phyloP scores from a whole-genome alignment of 2,888 invertebrate species.

The Silvanus unidentatus region DNA sequence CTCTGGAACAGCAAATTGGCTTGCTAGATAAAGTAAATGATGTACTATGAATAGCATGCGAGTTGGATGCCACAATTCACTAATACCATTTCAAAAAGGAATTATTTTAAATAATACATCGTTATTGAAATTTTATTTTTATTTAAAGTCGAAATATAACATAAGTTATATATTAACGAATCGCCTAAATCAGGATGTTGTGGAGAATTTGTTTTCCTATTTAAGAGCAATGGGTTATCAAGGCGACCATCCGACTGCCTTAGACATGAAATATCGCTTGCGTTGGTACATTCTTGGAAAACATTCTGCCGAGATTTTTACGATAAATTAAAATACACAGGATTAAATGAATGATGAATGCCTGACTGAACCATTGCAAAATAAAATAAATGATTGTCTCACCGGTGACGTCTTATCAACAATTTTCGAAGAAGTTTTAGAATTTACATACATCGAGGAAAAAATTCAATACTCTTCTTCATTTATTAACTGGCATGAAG shows the following conservation, averaged over 20 bases:
- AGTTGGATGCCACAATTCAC: slow-evolving; percentile 20
- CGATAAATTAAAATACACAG: slow-evolving; percentile 11
- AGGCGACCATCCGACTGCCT: slow-evolving; percentile 25
- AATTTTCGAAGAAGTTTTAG: too few relatives aligned
- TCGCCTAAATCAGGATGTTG: slow-evolving; percentile 20
- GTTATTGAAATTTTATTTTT: slow-evolving; percentile 8
- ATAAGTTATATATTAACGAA: slow-evolving; percentile 21
- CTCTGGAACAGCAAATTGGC: neutral
- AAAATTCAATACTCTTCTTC: too few relatives aligned
- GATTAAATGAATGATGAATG: too few relatives aligned
- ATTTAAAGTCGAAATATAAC: slow-evolving; percentile 15
- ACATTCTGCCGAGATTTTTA: slow-evolving; percentile 23
- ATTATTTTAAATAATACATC: slow-evolving; percentile 15
- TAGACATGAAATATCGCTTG: slow-evolving; percentile 22
- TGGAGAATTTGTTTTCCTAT: slow-evolving; percentile 29
- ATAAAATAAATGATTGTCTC: too few relatives aligned
- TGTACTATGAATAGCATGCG: slow-evolving; percentile 14
- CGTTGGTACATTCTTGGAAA: slow-evolving; percentile 28
- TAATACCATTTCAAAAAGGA: slow-evolving; percentile 22
- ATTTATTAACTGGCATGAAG: too few relatives aligned
- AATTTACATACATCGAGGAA: too few relatives aligned
- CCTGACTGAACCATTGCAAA: too few relatives aligned
- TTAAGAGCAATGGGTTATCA: slow-evolving; percentile 26
- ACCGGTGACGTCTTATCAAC: too few relatives aligned
- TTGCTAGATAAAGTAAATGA: neutral